Percentiles rank a stretch among this genome's conserved stretches.
Conservation (phyloP, 2,888 invertebrate genomes). For the Chrysopilus asiliformis region DNA sequence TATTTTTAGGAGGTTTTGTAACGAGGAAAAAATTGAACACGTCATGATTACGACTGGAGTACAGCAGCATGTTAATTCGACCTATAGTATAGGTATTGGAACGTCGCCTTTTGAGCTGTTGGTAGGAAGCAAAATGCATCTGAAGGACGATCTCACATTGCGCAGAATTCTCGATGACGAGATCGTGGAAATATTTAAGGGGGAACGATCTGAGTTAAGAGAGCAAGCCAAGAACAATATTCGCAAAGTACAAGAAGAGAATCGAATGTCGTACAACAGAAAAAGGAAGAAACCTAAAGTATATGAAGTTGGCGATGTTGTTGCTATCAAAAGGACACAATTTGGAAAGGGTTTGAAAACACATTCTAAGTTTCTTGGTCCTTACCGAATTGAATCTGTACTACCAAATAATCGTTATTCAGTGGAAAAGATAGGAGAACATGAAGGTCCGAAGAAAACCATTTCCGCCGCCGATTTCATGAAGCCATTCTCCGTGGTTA, state of each 20-base stretch:
- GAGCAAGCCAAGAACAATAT: conserved; percentile 1
- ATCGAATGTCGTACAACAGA: conserved; percentile 12
- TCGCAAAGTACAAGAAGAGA: conserved; percentile 12
- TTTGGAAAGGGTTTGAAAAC: too few relatives aligned
- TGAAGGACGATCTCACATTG: conserved; percentile 1
- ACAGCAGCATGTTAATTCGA: neutral
- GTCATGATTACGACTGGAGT: neutral
- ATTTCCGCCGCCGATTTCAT: conserved; percentile 9
- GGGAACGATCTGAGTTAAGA: neutral
- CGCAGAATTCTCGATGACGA: conserved; percentile 1
- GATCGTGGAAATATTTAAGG: conserved; percentile 2
- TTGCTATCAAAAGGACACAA: conserved; percentile 25
- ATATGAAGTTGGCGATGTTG: conserved; percentile 14
- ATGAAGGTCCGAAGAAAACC: conserved; percentile 8
- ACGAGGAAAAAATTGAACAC: neutral
- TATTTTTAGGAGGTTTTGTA: neutral
- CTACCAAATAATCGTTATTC: conserved; percentile 23
- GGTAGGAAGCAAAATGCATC: conserved; percentile 1
- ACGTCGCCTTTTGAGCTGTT: conserved; percentile 2
- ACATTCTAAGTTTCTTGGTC: conserved; percentile 24
- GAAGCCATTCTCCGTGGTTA: too few relatives aligned
- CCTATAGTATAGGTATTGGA: conserved; percentile 1
- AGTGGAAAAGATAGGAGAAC: conserved; percentile 21
- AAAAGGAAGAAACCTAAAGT: conserved; percentile 8
- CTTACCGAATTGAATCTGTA: conserved; percentile 19